Base-by-base conservation (phyloP, 2,113 vertebrate species). In the Sapayoa aenigma region DNA sequence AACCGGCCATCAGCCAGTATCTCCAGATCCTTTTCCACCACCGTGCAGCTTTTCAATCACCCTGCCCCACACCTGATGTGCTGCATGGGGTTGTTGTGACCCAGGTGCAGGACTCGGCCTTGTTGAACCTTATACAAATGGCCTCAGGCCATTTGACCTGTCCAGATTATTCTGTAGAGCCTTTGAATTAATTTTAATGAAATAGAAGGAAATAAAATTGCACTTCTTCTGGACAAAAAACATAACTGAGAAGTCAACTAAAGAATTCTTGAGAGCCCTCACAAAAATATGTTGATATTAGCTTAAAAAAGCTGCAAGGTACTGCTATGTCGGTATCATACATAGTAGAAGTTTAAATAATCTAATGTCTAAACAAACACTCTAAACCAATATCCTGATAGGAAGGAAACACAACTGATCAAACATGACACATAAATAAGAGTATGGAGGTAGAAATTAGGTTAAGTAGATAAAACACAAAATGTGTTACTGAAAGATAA, bases 351-450 rank as follows among this genome's bases (percentile, higher is more conserved):
- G 31, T 42, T 11, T 91, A 84, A 87, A 84, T 74, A 71, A 88
- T 52, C 35, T 81, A 37, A 84, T 17, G 30, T 41, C 65, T 49
- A 75, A 89, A 68, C 44, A 87, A 88, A 89, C 31, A 33, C 44
- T 44, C 21, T 72, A 85, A 81, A 42, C 17, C 27, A 68, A 49
- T 24, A 13, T 81, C 90, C 21, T 68, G 42, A 63, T 60, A 10
- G 52, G 31, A 93, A 85, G 15, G 65, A 90, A 92, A 72, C 24
- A 72, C 14, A 87, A 37, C 47, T 65, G 82, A 84, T 90, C 90
- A 95, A 96, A 93, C 31, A 65, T 65, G 65, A 50, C 49, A 81
- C 16, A 85, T 59, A 93, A 95, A 88, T 75, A 94, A 72, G 8
- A 25, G 9, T 42, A 37, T 49, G 28, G 28, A 86, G 28, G 52